These are phyloP conservation scores for Rhyacophila evoluta DNA, from an alignment of 2,888 invertebrate species.

Conservation along the genomic window DNA sequence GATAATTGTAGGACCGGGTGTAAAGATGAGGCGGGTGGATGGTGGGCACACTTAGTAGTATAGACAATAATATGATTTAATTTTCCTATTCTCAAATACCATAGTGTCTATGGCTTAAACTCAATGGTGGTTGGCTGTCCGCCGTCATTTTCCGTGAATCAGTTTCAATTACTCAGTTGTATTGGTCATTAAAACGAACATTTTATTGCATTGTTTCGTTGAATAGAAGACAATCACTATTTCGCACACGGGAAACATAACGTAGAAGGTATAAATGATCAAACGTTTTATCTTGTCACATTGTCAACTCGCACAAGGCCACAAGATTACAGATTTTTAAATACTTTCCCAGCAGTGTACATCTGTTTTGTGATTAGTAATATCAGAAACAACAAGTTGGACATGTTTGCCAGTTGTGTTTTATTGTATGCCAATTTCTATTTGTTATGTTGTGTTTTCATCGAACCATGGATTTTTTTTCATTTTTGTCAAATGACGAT, in stretches of 20 bases:
- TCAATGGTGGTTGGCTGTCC: constrained; percentile 27
- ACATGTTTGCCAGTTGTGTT: neutral
- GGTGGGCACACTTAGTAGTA: no score
- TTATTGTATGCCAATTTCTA: neutral
- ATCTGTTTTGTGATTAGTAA: constrained; percentile 8
- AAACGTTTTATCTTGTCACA: constrained; percentile 43
- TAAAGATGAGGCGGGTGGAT: no score
- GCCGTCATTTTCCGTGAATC: constrained; percentile 13
- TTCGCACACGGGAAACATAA: neutral
- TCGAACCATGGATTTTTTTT: neutral
- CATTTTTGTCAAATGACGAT: neutral
- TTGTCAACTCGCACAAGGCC: constrained; percentile 47
- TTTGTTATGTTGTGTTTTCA: neutral
- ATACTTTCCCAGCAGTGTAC: neutral
- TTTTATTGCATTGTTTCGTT: neutral
- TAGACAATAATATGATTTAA: no score
- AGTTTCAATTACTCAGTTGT: constrained; percentile 5
- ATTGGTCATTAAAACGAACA: neutral
- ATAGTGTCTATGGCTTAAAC: constrained; percentile 2
- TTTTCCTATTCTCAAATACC: no score
- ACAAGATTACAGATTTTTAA: constrained; percentile 30
- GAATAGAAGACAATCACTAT: constrained; percentile 23
- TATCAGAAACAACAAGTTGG: neutral
- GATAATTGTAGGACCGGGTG: no score
- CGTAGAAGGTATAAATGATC: constrained; percentile 16